Conservation (phyloP, 2,113 vertebrate species). For the Eretmochelys imbricata region DNA sequence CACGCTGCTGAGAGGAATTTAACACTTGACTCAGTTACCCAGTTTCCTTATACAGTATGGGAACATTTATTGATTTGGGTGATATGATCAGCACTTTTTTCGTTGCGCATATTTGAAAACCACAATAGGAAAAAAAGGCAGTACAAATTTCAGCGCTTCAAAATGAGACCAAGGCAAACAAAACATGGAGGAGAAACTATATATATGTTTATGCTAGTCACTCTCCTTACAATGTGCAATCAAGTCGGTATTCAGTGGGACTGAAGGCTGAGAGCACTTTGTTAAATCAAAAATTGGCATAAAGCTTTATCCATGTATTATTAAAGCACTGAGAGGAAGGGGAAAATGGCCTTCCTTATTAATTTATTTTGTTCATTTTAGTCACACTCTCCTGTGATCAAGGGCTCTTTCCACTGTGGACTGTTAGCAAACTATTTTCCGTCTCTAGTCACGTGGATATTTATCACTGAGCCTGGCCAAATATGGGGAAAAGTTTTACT, state of each 20-base stretch:
- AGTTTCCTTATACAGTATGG: not conserved
- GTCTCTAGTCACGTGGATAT: not conserved
- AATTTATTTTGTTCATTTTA: not conserved
- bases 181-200: not conserved
- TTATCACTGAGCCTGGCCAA: not conserved
- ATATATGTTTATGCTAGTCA: not conserved
- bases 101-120: not conserved
- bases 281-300: not conserved
- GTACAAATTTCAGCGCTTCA: not conserved
- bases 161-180: not conserved
- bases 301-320: accelerated
- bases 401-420: not conserved
- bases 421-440: not conserved
- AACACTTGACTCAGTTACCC: not conserved
- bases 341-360: not conserved
- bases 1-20: conserved; percentile 28
- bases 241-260: not conserved
- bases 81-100: not conserved
- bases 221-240: not conserved
- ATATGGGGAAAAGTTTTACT: not conserved
- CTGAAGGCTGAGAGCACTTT: not conserved
- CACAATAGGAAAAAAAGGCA: not conserved
- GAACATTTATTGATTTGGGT: not conserved
- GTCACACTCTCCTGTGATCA: not conserved
- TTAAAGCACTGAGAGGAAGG: not conserved